phyloP scores from a whole-genome alignment of 1,140 invertebrate species.

The Drosophila nigromelanica region DNA sequence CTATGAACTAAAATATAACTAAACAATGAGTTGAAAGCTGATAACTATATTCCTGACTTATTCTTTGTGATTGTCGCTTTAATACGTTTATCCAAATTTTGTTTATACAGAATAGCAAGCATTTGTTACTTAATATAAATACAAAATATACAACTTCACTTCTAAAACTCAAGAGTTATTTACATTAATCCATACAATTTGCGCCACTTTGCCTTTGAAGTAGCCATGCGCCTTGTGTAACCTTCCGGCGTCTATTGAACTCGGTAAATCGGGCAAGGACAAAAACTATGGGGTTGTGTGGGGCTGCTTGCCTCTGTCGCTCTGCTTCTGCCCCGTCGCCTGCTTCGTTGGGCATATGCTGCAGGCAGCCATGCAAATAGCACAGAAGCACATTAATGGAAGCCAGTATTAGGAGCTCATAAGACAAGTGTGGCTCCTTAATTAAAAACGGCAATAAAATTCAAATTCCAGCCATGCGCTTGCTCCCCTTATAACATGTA shows the following conservation, averaged over 20 bases:
- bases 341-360: background rate
- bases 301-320: background rate
- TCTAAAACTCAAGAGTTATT: background rate
- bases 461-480: constrained; percentile 32
- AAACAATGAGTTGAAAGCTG: no score
- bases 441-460: constrained; percentile 51
- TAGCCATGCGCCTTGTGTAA: constrained; percentile 28
- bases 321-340: no score
- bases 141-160: background rate
- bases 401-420: constrained; percentile 19
- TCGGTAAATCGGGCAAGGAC: constrained; percentile 73
- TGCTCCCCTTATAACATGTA: background rate
- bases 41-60: no score
- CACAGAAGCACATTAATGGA: constrained; percentile 36
- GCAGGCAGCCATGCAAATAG: constrained; percentile 43
- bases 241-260: constrained; percentile 72
- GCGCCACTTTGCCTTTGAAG: background rate
- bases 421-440: constrained; percentile 46
- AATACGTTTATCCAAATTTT: no score
- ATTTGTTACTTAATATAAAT: no score
- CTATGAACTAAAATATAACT: no score
- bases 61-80: no score
- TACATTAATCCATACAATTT: background rate
- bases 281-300: constrained; percentile 34
- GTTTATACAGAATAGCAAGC: no score